Evolutionary conservation across 2,888 invertebrate genomes (phyloP).

Genomic region (Lithophane socia): DNA sequence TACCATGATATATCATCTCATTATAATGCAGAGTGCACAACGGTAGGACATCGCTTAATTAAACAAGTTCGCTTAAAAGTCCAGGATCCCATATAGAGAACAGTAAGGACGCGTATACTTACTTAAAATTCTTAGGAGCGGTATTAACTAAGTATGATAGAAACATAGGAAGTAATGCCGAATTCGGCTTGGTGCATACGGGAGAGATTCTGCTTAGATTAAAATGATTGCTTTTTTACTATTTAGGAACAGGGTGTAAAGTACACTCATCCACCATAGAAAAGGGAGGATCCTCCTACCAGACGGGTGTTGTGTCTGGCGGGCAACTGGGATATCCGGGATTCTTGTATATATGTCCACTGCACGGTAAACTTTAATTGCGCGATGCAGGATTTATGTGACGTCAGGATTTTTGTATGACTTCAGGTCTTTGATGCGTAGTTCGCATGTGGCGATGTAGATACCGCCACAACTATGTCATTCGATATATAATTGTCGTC

Average conservation of each 20-base stretch:
- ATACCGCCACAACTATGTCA: no score
- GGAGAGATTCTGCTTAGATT: constrained; percentile 1
- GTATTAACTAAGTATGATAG: constrained; percentile 50
- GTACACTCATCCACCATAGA: no score
- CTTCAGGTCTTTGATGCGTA: no score
- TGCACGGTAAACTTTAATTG: no score
- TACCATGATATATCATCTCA: constrained; percentile 51
- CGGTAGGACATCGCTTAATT: constrained; percentile 53
- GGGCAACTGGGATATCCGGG: no score
- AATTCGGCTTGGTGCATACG: constrained; percentile 25
- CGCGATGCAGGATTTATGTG: no score
- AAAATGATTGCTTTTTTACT: neutral
- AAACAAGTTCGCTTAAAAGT: constrained; percentile 57
- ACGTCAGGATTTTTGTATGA: no score
- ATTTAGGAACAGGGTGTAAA: no score
- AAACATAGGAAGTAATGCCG: constrained; percentile 28
- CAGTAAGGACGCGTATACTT: constrained; percentile 37
- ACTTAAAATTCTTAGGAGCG: constrained; percentile 49
- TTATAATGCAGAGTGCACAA: constrained; percentile 57
- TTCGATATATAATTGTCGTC: neutral
- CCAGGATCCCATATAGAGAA: constrained; percentile 54
- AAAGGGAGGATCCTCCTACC: no score
- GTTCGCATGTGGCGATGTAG: no score
- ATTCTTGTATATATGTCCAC: no score
- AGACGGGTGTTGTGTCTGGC: no score